Evolutionary conservation across 2,888 invertebrate genomes (phyloP), one percentile per base, ranked within the genome.

Genomic region (Apoda limacodes): DNA sequence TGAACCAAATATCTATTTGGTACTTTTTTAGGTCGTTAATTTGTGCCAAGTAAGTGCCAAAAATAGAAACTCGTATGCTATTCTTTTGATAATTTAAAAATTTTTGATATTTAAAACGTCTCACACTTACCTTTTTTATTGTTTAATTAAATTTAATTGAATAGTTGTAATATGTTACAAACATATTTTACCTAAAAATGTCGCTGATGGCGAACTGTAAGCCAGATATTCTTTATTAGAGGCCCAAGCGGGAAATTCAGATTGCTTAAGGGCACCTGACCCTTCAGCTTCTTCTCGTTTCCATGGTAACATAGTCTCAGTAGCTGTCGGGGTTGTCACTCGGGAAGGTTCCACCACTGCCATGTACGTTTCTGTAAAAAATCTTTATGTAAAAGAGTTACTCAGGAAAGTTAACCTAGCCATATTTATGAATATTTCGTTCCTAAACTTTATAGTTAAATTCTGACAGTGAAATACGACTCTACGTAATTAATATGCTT

Each of bases 181-280:
- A 28, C 25, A n/a, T 23, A 10, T 31, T 56, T 82, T 84, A 93
- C 93, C 93, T 80, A 95, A 82, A 76, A 93, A 93, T 33, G 94
- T 95, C 28, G 93, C 92, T 6, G 93, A 93, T 2, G 95, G 95
- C 29, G 95, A 95, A 62, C 88, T 92, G 60, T 95, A 95, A 9
- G 93, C 91, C 51, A 95, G 80, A 61, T 96, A 96, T 56, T 96
- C 95, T 62, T 95, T 93, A 66, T 95, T 96, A 19, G 93, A 92
- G 24, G 95, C 95, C 96, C 96, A 97, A 9, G 94, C 88, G 7
- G 96, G 96, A 60, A 95, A 95, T 66, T 96, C 95, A 23, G 90
- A 90, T 60, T 92, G 92, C 51, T 89, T 86, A 29, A 89, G 69
- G 46, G 89, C 85, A 48, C 86, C 80, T 9, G 85, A 85, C 2